Conservation (phyloP, 2,113 vertebrate genomes). For the Semicossyphus pulcher region DNA sequence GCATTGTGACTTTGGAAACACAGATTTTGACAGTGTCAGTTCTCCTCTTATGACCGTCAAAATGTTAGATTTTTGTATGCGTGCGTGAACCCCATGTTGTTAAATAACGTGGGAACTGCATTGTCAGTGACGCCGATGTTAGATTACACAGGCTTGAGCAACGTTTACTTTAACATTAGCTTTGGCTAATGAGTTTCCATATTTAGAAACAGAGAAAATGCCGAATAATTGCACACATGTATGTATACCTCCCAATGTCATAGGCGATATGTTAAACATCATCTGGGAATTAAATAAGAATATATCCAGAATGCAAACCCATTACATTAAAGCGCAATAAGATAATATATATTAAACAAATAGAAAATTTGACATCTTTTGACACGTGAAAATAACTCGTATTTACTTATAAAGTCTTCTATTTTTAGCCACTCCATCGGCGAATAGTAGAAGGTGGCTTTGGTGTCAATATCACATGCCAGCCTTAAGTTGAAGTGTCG, state of each 20-base stretch:
- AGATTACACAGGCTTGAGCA: not conserved
- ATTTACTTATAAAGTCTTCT: too few species aligned
- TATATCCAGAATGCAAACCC: not conserved
- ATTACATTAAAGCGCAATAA: too few species aligned
- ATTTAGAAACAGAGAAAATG: not conserved
- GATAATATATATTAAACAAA: not conserved
- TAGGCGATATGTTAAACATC: too few species aligned
- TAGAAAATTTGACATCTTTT: not conserved
- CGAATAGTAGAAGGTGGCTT: not conserved
- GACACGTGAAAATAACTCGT: not conserved
- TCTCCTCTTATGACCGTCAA: not conserved
- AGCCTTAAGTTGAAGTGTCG: not conserved
- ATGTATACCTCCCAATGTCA: too few species aligned
- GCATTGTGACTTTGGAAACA: constrained; percentile 30
- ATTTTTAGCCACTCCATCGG: too few species aligned
- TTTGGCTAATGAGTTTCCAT: not conserved
- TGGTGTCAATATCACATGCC: not conserved
- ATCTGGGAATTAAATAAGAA: not conserved
- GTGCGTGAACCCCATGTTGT: too few species aligned
- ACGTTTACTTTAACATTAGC: not conserved
- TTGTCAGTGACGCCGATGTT: not conserved
- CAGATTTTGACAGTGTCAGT: not conserved
- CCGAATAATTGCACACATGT: too few species aligned
- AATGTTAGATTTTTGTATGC: not conserved
- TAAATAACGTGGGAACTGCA: fast-evolving